phyloP scores from a whole-genome alignment of 1,140 invertebrate species.

The Drosophila kohkoa region DNA sequence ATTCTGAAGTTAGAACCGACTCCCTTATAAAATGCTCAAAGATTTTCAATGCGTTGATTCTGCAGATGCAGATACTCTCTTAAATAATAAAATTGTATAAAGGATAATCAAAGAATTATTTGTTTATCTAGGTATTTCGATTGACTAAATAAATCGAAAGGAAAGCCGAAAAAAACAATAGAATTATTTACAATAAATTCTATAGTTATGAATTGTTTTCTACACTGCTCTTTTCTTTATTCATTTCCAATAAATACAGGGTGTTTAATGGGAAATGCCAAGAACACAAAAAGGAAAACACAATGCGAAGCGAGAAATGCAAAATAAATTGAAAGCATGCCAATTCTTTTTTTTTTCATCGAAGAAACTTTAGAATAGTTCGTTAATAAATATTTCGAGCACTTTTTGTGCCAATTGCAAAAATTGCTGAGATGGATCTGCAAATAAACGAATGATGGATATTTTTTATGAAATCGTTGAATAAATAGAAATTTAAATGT shows the following conservation, averaged over 20 bases:
- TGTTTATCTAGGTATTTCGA: too few species aligned
- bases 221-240: background rate
- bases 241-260: background rate
- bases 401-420: background rate
- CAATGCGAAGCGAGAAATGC: background rate
- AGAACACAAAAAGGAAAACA: conserved; percentile 18
- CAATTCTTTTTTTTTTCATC: conserved; percentile 4
- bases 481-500: conserved; percentile 9
- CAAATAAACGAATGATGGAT: background rate
- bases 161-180: background rate
- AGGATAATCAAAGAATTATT: too few species aligned
- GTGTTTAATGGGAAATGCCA: conserved; percentile 47
- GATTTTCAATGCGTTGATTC: too few species aligned
- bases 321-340: conserved; percentile 43
- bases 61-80: too few species aligned
- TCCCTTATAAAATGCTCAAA: too few species aligned
- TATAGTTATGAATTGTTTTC: background rate
- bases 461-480: background rate
- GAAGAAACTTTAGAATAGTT: conserved; percentile 5
- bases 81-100: too few species aligned
- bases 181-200: background rate
- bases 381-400: conserved; percentile 4
- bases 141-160: too few species aligned
- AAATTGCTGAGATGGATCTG: background rate
- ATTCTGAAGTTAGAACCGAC: too few species aligned